Evolutionary conservation across 2,797 vertebrate species (phyloP), one percentile per base, ranked within the genome.

Genomic region (Amphiprion clarkii): DNA sequence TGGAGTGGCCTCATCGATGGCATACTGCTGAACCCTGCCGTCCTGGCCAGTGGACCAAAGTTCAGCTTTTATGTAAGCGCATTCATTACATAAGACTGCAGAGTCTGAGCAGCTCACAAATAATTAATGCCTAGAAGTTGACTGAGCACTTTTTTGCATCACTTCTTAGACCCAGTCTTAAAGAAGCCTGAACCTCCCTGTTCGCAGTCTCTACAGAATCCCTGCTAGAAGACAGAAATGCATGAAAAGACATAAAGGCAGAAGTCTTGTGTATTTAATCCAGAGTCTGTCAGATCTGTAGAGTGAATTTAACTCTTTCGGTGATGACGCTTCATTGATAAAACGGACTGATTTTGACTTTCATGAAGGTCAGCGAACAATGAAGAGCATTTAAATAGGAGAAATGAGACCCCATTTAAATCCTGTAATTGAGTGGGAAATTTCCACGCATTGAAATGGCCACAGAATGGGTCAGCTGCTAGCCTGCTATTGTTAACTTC

Each of bases 1-100:
- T 78, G 70, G 66, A 72, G 83, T 16, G 82, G 88, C 85, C 83
- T 91, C 89, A 90, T 93, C 82, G 76, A 76, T 88, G 82, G 90
- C 77, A 87, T 78, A 88, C 84, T 86, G 86, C 88, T 93, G 88
- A 94, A 93, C 93, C 82, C 87, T 63, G 69, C 60, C 58, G 70
- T 76, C 86, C 88, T 90, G 82, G 90, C 89, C 85, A 95, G 87
- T 95, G 80, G 94, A 92, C 85, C 90, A 95, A 95, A 95, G 95
- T 94, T 95, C 92, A 95, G 88, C 90, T 90, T 95, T 95, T 95
- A 95, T 94, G 89, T 93, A 96, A 94, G 92, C 89, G 86, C 90
- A 88, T 88, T 89, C 86, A 94, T 95, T 95, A 94, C 92, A 92
- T 95, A 95, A 96, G 91, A 93, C 90, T 93, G 90, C 93, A 92